Evolutionary conservation across 1,140 invertebrate species (phyloP), one percentile per base, ranked within the genome.

Genomic region (Drosophila persimilis): DNA sequence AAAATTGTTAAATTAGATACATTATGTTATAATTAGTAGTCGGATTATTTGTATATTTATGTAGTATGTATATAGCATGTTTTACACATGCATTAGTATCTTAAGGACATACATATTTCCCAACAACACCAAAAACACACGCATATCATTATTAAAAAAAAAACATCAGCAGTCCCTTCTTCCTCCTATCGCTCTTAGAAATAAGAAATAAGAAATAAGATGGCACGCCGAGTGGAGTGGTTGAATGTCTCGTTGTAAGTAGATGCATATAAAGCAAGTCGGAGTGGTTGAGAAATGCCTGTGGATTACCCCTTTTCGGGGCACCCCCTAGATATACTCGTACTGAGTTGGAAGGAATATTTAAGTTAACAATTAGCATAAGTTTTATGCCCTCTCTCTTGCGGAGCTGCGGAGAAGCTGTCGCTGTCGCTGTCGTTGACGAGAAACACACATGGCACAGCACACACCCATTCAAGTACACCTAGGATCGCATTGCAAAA

Each of bases 311-410:
- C 9, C 20, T 39, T 39, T 39, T 39, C 35, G 4, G 35, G 9
- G 35, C 11, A 9, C 11, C 45, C 51, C 51, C 44, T 44, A 62
- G 76, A 69, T 0, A 11, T 13, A 4, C 41, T 9, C 56, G 47
- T 63, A 63, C 56, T 77, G 57, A 35, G 31, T 46, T 61, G 73
- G 54, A 80, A 77, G 72, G 62, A 84, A 84, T 62, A 64, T 75
- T 80, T 50, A 60, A 59, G 54, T 55, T 72, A 79, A 83, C 62
- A 76, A 85, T 83, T 74, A 73, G 74, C 47, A 65, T 52, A 62
- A 70, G 47, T 59, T 55, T 54, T 41, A 17, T 46, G 43, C 46
- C 55, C 51, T 41, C 65, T 45, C 20, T 13, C 24, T 53, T 50
- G 7, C 35, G 45, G 35, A 52, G 53, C 47, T 50, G 7, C 35